Conservation (phyloP, 2,888 invertebrate genomes). For the Limenitis camilla region DNA sequence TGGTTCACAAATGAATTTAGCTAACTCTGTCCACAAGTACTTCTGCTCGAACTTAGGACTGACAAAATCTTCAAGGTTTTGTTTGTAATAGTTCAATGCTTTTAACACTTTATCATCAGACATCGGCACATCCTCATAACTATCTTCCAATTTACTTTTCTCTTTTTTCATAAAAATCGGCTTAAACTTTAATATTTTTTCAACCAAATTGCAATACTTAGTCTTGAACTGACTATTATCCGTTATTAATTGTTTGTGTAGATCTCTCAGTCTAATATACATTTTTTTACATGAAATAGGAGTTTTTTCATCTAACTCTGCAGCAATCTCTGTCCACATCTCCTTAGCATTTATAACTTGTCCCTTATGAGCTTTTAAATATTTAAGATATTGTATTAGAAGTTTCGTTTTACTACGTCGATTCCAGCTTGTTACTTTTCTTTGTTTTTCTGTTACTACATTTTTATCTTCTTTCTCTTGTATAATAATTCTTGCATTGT, state of each 20-base stretch:
- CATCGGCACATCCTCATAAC: conserved; percentile 44
- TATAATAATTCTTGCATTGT: conserved; percentile 39
- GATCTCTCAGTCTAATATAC: conserved; percentile 45
- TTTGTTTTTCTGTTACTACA: conserved; percentile 16
- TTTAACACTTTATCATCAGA: conserved; percentile 42
- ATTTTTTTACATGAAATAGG: conserved; percentile 47
- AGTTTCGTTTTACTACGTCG: conserved; percentile 46
- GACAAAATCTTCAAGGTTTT: conserved; percentile 54
- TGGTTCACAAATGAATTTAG: conserved; percentile 42
- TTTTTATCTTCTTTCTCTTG: conserved; percentile 24
- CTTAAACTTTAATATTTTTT: conserved; percentile 46
- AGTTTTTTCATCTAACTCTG: conserved; percentile 42
- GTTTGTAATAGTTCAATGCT: conserved; percentile 51
- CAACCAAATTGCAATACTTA: conserved; percentile 38
- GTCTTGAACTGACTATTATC: conserved; percentile 25
- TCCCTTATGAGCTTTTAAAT: conserved; percentile 42
- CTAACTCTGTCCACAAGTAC: conserved; percentile 55
- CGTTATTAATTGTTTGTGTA: conserved; percentile 31
- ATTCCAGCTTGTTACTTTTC: conserved; percentile 43
- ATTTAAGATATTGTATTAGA: conserved; percentile 48
- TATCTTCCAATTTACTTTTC: conserved; percentile 31
- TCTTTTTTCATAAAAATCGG: conserved; percentile 40
- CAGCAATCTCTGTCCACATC: conserved; percentile 54
- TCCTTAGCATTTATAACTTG: conserved; percentile 43
- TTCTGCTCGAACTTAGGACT: conserved; percentile 58